A percentile compares a stretch with the other conserved stretches of the same genome.
Evolutionary conservation across 2,797 vertebrate species (phyloP).

Genomic region (Gallinago nigripennis): DNA sequence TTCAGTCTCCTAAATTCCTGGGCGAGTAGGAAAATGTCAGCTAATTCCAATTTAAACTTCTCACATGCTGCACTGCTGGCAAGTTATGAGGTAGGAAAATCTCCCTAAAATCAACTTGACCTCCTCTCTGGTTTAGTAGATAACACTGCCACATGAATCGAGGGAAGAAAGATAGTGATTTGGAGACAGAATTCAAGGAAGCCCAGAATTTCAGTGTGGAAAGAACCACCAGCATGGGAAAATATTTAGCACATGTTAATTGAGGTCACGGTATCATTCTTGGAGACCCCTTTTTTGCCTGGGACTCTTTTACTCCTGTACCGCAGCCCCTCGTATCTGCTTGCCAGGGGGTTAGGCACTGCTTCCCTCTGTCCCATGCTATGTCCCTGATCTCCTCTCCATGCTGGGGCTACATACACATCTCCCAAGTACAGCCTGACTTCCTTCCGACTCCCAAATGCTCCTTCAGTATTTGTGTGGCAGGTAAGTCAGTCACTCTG

Average conservation of each 20-base stretch:
- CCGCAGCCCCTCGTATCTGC: rapidly evolving
- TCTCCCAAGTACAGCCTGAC: not conserved
- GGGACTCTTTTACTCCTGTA: not conserved
- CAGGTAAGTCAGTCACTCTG: not conserved
- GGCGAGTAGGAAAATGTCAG: slow-evolving; percentile 36
- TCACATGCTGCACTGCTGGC: not conserved
- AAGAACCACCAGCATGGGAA: not conserved
- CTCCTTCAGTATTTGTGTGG: not conserved
- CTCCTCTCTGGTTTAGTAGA: not conserved
- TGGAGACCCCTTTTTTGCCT: not conserved
- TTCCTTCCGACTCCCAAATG: not conserved
- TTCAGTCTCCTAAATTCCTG: slow-evolving; percentile 23
- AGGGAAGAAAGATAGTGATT: not conserved
- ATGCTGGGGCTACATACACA: rapidly evolving
- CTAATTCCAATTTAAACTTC: slow-evolving; percentile 43
- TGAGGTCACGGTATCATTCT: not conserved
- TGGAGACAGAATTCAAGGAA: not conserved
- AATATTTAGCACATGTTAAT: not conserved
- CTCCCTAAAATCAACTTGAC: not conserved
- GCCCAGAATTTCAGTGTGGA: not conserved
- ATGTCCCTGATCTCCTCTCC: not conserved
- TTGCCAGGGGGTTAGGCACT: not conserved
- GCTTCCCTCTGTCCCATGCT: not conserved
- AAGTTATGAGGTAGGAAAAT: slow-evolving; percentile 2
- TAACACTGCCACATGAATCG: not conserved